Evolutionary conservation across 2,797 vertebrate genomes (phyloP).

Genomic region (Carcharodon carcharias): DNA sequence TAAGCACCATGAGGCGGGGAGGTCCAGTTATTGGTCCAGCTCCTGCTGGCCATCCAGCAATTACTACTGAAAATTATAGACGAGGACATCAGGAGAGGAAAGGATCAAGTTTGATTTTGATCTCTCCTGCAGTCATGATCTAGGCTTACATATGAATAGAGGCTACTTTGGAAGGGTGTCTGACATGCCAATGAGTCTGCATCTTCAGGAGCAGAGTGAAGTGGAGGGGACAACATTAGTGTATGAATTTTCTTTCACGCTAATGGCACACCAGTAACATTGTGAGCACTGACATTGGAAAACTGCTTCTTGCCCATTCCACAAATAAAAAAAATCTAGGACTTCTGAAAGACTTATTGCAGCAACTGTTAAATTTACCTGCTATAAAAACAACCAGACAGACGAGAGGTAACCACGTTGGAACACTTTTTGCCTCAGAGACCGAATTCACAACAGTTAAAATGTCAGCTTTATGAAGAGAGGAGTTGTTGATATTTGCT

Average conservation of each 20-base stretch:
- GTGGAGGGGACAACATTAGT: background rate
- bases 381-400: conserved; percentile 81
- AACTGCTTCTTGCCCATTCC: background rate
- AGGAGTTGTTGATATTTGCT: conserved; percentile 46
- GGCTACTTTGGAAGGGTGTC: background rate
- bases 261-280: background rate
- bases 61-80: background rate
- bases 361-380: conserved; percentile 57
- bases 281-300: background rate
- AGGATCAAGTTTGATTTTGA: background rate
- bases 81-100: background rate
- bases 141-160: background rate
- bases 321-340: background rate
- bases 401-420: conserved; percentile 76
- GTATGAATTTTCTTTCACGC: background rate
- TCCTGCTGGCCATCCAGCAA: background rate
- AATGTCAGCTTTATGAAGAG: conserved; percentile 40
- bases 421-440: conserved; percentile 44
- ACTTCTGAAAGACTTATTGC: background rate
- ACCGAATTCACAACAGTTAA: conserved; percentile 37
- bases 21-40: background rate
- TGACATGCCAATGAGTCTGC: background rate
- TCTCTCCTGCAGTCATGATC: background rate
- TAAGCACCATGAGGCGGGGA: background rate
- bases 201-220: background rate